Evolutionary conservation across 2,113 vertebrate species (phyloP).

Genomic region (Cettia cetti): DNA sequence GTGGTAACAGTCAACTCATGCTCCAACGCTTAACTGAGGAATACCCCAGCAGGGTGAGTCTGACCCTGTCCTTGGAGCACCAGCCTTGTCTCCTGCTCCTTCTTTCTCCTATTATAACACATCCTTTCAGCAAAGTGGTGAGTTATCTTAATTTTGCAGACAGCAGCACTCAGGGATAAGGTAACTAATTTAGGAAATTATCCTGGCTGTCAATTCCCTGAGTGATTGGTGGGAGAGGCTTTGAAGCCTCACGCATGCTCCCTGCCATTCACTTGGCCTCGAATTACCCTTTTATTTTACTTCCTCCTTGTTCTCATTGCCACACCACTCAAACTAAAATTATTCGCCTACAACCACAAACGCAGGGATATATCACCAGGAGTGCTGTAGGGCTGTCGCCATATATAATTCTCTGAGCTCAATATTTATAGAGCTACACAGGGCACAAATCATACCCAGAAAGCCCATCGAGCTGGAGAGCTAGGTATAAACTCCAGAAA

Average conservation of each 20-base stretch:
- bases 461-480: constrained; percentile 51
- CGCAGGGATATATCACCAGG: constrained; percentile 58
- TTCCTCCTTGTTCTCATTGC: constrained; percentile 58
- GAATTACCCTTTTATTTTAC: constrained; percentile 60
- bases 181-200: background rate
- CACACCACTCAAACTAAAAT: constrained; percentile 61
- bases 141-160: background rate
- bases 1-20: background rate
- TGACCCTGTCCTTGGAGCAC: background rate
- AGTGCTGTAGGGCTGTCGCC: constrained; percentile 63
- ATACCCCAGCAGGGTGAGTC: background rate
- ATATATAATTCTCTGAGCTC: constrained; percentile 65
- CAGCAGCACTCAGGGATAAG: background rate
- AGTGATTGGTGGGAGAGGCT: background rate
- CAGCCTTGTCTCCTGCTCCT: background rate
- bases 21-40: background rate
- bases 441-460: constrained; percentile 61
- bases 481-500: constrained; percentile 71
- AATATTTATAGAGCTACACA: constrained; percentile 67
- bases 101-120: background rate
- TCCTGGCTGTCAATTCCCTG: background rate
- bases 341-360: constrained; percentile 55
- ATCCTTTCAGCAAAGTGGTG: background rate
- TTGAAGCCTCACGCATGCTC: constrained; percentile 4
- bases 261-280: background rate